phyloP scores from a whole-genome alignment of 2,888 invertebrate species.

The Holacanthella duospinosa region DNA sequence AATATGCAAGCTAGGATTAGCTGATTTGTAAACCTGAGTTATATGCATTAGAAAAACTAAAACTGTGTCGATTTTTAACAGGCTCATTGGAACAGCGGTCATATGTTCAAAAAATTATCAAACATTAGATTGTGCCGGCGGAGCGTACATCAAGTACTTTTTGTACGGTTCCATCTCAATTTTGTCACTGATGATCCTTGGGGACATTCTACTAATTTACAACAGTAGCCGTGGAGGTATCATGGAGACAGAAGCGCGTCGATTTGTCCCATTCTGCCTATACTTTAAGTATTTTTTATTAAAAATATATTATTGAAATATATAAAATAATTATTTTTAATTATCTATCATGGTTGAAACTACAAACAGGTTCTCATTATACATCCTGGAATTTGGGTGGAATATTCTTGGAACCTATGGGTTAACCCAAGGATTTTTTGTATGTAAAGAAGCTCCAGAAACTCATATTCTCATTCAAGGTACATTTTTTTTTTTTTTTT shows the following conservation, averaged over 20 bases:
- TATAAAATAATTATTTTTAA: too few relatives aligned
- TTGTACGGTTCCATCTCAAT: slow-evolving; percentile 47
- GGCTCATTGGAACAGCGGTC: slow-evolving; percentile 23
- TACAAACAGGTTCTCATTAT: too few relatives aligned
- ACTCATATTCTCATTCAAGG: not conserved
- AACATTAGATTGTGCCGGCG: slow-evolving; percentile 14
- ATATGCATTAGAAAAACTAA: too few relatives aligned
- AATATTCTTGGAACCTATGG: slow-evolving; percentile 71
- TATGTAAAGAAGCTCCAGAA: not conserved
- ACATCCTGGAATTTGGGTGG: slow-evolving; percentile 66
- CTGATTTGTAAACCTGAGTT: too few relatives aligned
- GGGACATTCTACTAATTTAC: slow-evolving; percentile 56
- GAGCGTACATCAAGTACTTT: slow-evolving; percentile 22
- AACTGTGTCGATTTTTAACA: too few relatives aligned
- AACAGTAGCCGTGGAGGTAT: slow-evolving; percentile 68
- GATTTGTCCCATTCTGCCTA: slow-evolving; percentile 58
- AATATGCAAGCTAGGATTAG: too few relatives aligned
- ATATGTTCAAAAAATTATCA: slow-evolving; percentile 25
- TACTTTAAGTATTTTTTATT: slow-evolving; percentile 57
- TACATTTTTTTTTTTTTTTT: too few relatives aligned
- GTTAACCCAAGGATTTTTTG: slow-evolving; percentile 54
- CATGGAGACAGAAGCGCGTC: slow-evolving; percentile 59
- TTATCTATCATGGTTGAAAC: too few relatives aligned
- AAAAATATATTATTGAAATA: too few relatives aligned
- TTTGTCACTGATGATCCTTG: slow-evolving; percentile 53